Base-by-base conservation (phyloP, 2,888 invertebrate species). In the Chrysotoxum bicinctum region DNA sequence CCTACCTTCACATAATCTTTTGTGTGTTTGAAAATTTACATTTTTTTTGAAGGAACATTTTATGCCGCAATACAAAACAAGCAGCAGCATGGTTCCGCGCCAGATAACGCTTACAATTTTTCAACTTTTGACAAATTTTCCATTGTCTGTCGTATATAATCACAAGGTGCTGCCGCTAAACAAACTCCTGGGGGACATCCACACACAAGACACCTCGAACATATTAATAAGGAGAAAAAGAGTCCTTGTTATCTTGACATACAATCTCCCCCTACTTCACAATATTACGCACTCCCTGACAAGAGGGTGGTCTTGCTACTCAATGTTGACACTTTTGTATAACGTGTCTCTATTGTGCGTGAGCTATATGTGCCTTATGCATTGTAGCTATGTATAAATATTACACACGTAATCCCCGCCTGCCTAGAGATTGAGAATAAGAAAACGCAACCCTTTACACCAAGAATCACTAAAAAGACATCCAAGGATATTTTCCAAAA, bases 81-180 rank as follows among this genome's bases (percentile, higher is more conserved):
- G 48, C 76, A 76, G 56, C 85, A 76, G 76, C 76, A 85, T 85
- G 85, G 85, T 81, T 81, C 69, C 81, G 52, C 74, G 80, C 60
- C 60, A 74, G 81, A 85, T 85, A 85, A 81, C 62, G 73, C 21
- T 62, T n/a, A 85, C 77, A 85, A 85, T 85, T 85, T 85, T 85
- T 85, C 85, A 85, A 85, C 81, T 85, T 85, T 85, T 81, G 85
- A 85, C 85, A 85, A 85, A 85, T 85, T 85, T 77, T 76, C 85
- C 50, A 85, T 81, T 85, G 85, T 85, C 76, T 77, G 85, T 62
- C 76, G 81, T 64, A 73, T 64, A 73, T 81, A 85, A 81, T 85
- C 81, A 76, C 85, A 85, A 69, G 73, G 85, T 75, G 80, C 60
- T 72, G 80, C 60, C 75, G 60, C 80, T 76, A 68, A 54, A 43